Evolutionary conservation across 2,888 invertebrate genomes (phyloP), one percentile per base, ranked within the genome.

Genomic region (Nomada ruficornis): DNA sequence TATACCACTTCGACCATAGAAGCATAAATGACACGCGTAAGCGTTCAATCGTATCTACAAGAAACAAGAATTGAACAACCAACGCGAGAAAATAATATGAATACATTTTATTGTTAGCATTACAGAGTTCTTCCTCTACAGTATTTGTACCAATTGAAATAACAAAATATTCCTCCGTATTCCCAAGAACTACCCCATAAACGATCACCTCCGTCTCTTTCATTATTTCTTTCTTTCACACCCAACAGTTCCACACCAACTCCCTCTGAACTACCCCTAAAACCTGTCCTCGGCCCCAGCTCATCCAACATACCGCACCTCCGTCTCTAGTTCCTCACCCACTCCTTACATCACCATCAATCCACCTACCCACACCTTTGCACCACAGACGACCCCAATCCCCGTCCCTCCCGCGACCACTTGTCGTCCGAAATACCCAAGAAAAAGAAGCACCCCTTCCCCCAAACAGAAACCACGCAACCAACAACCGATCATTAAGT

Each of bases 361-460:
- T 44, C 23, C 20, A 36, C 44, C 15, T 20, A 5, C 23, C 44
- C n/a, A 52, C n/a, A 44, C 23, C 15, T 63, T 20, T 42, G 15
- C 26, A 15, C 29, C 26, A 13, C 18, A 52, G 69, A 15, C 64
- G 29, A 60, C 59, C 69, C 52, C 52, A 15, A 10, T 44, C 69
- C 50, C 20, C 36, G 50, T 74, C 47, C 10, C 44, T 47, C 60
- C 60, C 47, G 29, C 71, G 55, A 76, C 76, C 76, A 76, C 76
- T 76, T 76, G 76, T 71, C 76, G 71, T 47, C 29, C 54, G 7
- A 63, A 76, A 50, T 26, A 44, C 11, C 36, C 36, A 10, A n/a
- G 11, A n/a, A 47, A 18, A 60, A 71, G 42, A 50, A 42, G 23
- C 50, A 44, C 0, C 13, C 47, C 44, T 42, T 23, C 18, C 23